Percentiles rank a stretch among this genome's conserved stretches.
phyloP scores from a whole-genome alignment of 2,113 vertebrate species.

The Triplophysa siluroides region DNA sequence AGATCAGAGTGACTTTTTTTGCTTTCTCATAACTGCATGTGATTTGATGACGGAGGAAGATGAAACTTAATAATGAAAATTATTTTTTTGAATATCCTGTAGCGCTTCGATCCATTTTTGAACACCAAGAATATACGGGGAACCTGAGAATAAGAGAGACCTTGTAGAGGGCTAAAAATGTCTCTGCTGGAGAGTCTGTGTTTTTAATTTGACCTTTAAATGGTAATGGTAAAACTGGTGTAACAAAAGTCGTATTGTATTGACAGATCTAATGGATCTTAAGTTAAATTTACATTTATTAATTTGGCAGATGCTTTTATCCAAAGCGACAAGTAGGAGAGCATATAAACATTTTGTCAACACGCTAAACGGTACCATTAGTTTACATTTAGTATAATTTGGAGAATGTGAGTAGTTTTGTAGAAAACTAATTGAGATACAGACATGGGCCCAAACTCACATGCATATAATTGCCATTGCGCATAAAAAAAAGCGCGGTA shows the following conservation, averaged over 20 bases:
- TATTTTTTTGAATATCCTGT: conserved; percentile 41
- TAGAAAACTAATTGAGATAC: conserved; percentile 5
- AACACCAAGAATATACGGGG: neutral
- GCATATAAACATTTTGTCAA: too few species aligned
- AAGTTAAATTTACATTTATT: neutral
- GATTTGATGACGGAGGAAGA: neutral
- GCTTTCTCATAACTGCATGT: neutral
- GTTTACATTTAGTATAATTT: too few species aligned
- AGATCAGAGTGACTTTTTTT: neutral
- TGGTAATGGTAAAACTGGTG: conserved; percentile 11
- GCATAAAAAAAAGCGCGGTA: too few species aligned
- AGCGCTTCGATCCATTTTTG: conserved; percentile 32
- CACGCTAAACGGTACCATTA: too few species aligned
- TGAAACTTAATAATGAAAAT: neutral
- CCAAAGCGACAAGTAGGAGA: too few species aligned
- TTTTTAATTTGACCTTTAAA: conserved; percentile 22
- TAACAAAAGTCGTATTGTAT: conserved; percentile 44
- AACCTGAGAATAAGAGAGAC: conserved; percentile 39
- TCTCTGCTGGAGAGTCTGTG: conserved; percentile 6
- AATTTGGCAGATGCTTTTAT: too few species aligned
- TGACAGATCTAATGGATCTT: conserved; percentile 7
- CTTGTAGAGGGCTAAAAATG: conserved; percentile 43
- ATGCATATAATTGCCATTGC: too few species aligned
- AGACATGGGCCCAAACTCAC: too few species aligned
- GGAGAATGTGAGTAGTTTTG: neutral